Evolutionary conservation across 1,140 invertebrate species (phyloP), one percentile per base, ranked within the genome.

Genomic region (Drosophila tani): DNA sequence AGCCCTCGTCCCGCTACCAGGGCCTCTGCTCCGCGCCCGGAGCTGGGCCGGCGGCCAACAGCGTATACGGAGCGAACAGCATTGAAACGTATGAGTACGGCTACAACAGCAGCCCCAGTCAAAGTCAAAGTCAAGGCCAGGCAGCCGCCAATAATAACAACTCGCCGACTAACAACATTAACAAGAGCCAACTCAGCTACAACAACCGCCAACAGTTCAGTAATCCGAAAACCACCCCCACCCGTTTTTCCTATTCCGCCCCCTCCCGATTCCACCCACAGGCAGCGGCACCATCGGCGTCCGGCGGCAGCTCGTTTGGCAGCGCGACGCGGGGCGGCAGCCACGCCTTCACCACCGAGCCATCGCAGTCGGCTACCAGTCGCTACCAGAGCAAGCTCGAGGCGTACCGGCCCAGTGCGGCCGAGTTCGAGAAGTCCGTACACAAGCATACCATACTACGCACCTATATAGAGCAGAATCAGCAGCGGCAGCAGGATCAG

Each of bases 1-100:
- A 93, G 19, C 94, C 96, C 62, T 97, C 96, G 5, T 94, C 94
- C 70, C 95, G 94, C 93, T 97, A 96, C 91, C 94, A 95, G 57
- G 96, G 96, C 51, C 93, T 97, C 35, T 97, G 96, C 93, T 75
- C 82, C 40, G 85, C 88, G 29, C 83, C 91, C 1, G 81, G 78
- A 47, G 71, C 83, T 7, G 46, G 71, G 8, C 60, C 69, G 5
- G 73, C 78, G 35, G 46, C 58, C 8, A 83, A 81, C 43, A 91
- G 80, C 46, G 78, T 80, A 45, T 79, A 85, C 2, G 83, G 80
- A 79, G 66, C 75, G 21, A 92, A 92, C 66, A 79, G 79, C 43
- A 91, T 92, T 91, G 91, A 92, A 83, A 91, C 92, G 88, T 92
- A 92, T 91, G 91, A 92, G 71, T 91, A 88, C 74, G 84, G 74